A percentile compares a stretch with the other conserved stretches of the same genome.
These are phyloP conservation scores for Cnemophilus loriae DNA, from an alignment of 2,113 vertebrate genomes.

Conservation along the genomic window DNA sequence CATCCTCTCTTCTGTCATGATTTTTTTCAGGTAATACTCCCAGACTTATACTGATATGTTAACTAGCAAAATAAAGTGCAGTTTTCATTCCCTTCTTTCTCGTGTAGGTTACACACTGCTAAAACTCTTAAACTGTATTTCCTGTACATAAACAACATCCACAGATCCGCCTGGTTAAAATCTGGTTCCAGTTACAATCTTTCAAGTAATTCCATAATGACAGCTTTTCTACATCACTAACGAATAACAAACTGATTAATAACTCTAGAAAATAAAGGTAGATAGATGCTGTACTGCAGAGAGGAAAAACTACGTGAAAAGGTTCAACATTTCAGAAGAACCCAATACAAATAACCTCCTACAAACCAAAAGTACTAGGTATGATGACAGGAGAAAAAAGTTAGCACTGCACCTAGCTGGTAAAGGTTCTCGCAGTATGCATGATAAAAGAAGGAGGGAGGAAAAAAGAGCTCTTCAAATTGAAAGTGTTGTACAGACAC, in stretches of 20 bases:
- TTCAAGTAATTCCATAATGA: background rate
- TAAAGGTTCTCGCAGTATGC: background rate
- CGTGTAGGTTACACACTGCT: background rate
- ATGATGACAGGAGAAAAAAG: background rate
- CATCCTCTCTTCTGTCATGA: background rate
- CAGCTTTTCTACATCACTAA: background rate
- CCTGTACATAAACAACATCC: background rate
- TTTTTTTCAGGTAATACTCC: background rate
- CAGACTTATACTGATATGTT: background rate
- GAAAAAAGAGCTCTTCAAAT: background rate
- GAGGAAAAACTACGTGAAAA: background rate
- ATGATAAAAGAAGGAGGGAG: background rate
- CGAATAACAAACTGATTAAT: background rate
- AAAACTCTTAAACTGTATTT: background rate
- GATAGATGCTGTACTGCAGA: background rate
- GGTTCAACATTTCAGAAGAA: background rate
- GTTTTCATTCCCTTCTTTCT: background rate
- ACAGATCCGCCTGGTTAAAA: background rate
- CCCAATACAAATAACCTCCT: background rate
- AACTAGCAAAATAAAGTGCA: background rate
- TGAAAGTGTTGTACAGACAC: background rate
- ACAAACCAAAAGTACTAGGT: background rate
- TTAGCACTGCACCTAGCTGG: background rate
- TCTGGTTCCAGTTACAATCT: background rate
- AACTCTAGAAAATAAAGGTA: conserved; percentile 18